These are phyloP conservation scores for Tauraco erythrolophus DNA, from an alignment of 2,113 vertebrate species.

Conservation along the genomic window DNA sequence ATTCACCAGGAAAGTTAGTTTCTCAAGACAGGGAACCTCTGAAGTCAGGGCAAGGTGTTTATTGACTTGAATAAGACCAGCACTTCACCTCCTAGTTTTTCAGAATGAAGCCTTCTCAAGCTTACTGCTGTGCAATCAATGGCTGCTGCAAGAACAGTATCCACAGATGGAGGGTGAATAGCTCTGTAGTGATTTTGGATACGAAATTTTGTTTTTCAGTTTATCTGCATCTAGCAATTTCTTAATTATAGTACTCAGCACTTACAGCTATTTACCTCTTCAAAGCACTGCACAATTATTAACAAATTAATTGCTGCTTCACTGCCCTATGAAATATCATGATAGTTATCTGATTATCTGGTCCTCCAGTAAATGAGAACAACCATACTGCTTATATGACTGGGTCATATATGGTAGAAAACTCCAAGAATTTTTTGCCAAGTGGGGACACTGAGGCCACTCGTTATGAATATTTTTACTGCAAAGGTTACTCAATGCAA, in stretches of 20 bases:
- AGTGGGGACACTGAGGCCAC: neutral
- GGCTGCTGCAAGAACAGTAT: neutral
- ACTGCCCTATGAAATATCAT: neutral
- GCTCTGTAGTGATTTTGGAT: neutral
- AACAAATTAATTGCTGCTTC: conserved; percentile 37
- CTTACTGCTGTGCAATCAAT: neutral
- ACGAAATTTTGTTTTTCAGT: neutral
- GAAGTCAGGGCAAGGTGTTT: neutral
- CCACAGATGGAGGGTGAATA: neutral
- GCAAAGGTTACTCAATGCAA: neutral
- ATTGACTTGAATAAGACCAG: neutral
- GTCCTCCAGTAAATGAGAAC: neutral
- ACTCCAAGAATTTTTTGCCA: neutral
- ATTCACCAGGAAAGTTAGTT: neutral
- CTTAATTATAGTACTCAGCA: conserved; percentile 29
- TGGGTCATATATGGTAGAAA: neutral
- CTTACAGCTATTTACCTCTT: conserved; percentile 34
- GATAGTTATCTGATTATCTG: neutral
- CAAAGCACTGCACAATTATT: conserved; percentile 9
- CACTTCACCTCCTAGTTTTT: neutral
- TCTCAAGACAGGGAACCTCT: neutral
- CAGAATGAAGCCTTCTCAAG: neutral
- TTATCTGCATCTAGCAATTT: conserved; percentile 18
- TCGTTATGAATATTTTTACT: neutral
- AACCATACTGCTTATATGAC: neutral